Conservation (phyloP, 2,888 invertebrate species). For the Trissolcus brochymenae region DNA sequence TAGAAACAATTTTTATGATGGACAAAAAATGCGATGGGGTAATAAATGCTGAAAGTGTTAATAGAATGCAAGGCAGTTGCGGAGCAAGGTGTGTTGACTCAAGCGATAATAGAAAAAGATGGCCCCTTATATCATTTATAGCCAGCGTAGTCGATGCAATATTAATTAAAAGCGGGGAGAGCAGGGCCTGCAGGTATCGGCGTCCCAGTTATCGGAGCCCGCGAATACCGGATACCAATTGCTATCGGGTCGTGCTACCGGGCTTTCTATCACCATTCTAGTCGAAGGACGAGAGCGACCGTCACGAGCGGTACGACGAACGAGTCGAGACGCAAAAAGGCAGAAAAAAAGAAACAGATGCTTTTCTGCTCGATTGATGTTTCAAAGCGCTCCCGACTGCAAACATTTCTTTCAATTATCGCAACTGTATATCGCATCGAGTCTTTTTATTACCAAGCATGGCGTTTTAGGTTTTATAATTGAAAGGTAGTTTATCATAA, state of each 20-base stretch:
- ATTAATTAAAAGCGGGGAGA: constrained; percentile 51
- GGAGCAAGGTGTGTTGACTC: constrained; percentile 19
- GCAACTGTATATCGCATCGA: constrained; percentile 13
- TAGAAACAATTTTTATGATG: constrained; percentile 29
- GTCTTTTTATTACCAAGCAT: constrained; percentile 23
- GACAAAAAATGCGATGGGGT: constrained; percentile 14
- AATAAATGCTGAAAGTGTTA: constrained; percentile 41
- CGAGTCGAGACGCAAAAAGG: constrained; percentile 34
- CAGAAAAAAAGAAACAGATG: constrained; percentile 49
- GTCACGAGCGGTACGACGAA: constrained; percentile 25
- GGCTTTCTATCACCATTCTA: constrained; percentile 57
- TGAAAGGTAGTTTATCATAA: constrained; percentile 39
- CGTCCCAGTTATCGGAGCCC: constrained; percentile 53
- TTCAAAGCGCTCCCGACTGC: constrained; percentile 50
- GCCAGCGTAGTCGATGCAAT: constrained; percentile 48
- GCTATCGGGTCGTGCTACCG: constrained; percentile 49
- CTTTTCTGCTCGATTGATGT: constrained; percentile 53
- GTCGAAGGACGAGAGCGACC: constrained; percentile 37
- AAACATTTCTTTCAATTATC: constrained; percentile 52
- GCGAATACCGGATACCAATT: constrained; percentile 49
- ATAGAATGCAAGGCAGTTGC: constrained; percentile 36
- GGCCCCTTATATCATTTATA: constrained; percentile 54
- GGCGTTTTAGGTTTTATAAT: constrained; percentile 30
- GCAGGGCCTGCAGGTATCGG: constrained; percentile 53
- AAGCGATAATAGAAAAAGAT: constrained; percentile 32